A percentile compares a stretch with the other conserved stretches of the same genome.
Conservation (phyloP, 2,888 invertebrate species). For the Tribolium freemani region DNA sequence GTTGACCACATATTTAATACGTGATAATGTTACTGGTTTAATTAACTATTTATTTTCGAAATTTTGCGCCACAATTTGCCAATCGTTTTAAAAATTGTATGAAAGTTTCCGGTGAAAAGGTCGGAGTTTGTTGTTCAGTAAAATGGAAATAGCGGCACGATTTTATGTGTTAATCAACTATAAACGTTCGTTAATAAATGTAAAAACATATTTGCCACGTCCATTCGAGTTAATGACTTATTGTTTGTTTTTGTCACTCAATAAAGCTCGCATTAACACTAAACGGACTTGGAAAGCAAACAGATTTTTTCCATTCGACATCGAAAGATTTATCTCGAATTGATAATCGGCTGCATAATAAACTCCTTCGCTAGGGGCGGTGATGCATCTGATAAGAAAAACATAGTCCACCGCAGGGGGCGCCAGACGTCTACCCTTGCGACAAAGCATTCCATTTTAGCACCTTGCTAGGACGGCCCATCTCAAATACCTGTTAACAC, state of each 20-base stretch:
- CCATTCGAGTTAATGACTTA: background rate
- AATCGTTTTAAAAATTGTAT: background rate
- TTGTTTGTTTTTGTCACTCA: background rate
- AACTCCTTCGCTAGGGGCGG: conserved; percentile 7
- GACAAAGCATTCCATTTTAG: conserved; percentile 37
- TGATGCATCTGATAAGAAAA: conserved; percentile 32
- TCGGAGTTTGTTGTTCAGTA: background rate
- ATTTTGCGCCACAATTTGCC: background rate
- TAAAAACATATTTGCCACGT: background rate
- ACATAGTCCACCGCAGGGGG: conserved; percentile 20
- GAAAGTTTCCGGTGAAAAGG: background rate
- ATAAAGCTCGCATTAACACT: background rate
- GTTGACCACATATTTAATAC: background rate
- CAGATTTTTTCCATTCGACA: background rate
- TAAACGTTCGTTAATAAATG: background rate
- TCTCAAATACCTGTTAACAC: conserved; percentile 50
- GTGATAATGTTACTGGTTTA: background rate
- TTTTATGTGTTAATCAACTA: background rate
- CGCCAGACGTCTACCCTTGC: conserved; percentile 10
- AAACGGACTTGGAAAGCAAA: too few relatives aligned
- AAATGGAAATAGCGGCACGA: background rate
- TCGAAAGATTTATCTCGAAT: conserved; percentile 16
- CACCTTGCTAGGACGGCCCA: conserved; percentile 26
- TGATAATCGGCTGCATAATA: conserved; percentile 26
- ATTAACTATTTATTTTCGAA: background rate